A percentile compares a stretch with the other conserved stretches of the same genome.
Conservation (phyloP, 2,797 vertebrate genomes). For the Melopsittacus undulatus region DNA sequence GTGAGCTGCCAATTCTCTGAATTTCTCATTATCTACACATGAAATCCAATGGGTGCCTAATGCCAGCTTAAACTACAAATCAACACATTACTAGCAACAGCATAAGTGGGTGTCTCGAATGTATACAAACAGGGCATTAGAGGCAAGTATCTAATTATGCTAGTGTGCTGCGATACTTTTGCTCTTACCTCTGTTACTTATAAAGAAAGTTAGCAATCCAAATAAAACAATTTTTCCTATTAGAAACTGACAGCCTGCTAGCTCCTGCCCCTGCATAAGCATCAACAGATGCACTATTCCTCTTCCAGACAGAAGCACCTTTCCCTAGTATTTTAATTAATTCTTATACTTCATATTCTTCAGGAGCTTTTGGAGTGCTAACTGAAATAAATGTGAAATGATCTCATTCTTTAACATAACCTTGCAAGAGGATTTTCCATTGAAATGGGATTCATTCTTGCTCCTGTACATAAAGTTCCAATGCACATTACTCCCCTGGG, state of each 20-base stretch:
- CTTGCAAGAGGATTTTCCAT: conserved; percentile 22
- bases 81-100: not conserved
- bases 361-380: not conserved
- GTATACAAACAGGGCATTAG: not conserved
- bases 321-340: conserved; percentile 16
- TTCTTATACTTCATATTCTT: not conserved
- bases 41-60: not conserved
- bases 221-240: not conserved
- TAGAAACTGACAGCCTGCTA: not conserved
- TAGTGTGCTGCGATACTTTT: not conserved
- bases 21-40: not conserved
- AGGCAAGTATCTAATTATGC: not conserved
- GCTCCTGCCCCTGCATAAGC: not conserved
- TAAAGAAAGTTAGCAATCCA: not conserved
- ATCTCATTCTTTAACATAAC: conserved; percentile 38
- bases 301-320: conserved; percentile 22
- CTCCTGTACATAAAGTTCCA: conserved; percentile 35
- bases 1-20: not conserved
- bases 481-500: not conserved
- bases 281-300: not conserved
- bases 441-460: not conserved
- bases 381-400: not conserved
- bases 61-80: not conserved
- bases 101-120: not conserved
- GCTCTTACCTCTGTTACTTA: not conserved